phyloP scores from a whole-genome alignment of 2,113 vertebrate genomes.

The Melanotaenia duboulayi region DNA sequence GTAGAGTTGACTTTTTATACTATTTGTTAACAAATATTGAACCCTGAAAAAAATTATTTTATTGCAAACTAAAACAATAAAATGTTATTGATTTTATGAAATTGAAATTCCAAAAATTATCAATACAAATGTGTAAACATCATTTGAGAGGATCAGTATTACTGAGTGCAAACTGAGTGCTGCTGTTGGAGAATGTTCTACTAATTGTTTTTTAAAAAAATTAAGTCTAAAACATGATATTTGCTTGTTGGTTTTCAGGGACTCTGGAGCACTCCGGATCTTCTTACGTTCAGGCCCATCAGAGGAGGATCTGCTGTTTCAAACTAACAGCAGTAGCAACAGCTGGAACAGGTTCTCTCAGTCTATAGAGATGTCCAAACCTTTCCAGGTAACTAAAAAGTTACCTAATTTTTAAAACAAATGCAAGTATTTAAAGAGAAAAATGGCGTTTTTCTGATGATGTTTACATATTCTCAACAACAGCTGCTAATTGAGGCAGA shows the following conservation, averaged over 20 bases:
- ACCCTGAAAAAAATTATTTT: background rate
- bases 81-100: too few relatives aligned
- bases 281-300: conserved; percentile 42
- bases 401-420: background rate
- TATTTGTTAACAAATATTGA: background rate
- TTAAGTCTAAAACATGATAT: background rate
- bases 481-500: conserved; percentile 80
- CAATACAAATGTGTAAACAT: background rate
- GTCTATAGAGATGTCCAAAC: conserved; percentile 35
- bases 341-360: conserved; percentile 72
- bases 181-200: background rate
- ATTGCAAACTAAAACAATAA: too few relatives aligned
- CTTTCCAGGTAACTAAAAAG: conserved; percentile 72
- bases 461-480: conserved; percentile 5
- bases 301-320: conserved; percentile 56
- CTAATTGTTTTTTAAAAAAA: too few relatives aligned
- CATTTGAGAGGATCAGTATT: background rate
- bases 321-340: conserved; percentile 44
- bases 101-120: too few relatives aligned
- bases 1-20: conserved; percentile 47
- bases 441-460: background rate
- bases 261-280: conserved; percentile 63
- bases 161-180: too few relatives aligned
- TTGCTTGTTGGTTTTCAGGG: conserved; percentile 53
- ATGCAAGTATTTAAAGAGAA: background rate